These are phyloP conservation scores for Epizoanthus illoricatus DNA, from an alignment of 92 coral and sea anemone genomes.

Conservation along the genomic window DNA sequence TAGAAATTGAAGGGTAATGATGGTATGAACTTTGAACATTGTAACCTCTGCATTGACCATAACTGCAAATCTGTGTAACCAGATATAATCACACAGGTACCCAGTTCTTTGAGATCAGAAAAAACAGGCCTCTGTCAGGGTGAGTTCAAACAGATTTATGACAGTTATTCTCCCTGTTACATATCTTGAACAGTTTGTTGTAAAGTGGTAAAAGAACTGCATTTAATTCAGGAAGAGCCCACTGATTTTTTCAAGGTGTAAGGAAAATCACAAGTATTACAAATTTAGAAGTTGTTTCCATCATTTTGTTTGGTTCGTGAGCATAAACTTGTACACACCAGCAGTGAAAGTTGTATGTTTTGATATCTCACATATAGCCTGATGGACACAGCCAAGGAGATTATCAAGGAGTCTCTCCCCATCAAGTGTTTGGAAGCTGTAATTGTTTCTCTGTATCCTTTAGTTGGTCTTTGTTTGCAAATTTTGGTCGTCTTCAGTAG, in stretches of 20 bases:
- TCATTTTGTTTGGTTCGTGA: too few species aligned
- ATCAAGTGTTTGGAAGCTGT: conserved; percentile 98
- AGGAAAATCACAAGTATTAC: too few species aligned
- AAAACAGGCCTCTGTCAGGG: conserved; percentile 93
- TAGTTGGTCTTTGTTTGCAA: neutral
- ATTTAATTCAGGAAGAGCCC: too few species aligned
- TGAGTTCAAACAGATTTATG: conserved; percentile 22
- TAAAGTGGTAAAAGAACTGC: too few species aligned
- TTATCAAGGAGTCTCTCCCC: conserved; percentile 91
- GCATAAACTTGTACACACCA: too few species aligned
- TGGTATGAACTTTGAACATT: too few species aligned
- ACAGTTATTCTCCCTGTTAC: neutral
- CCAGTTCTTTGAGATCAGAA: conserved; percentile 93
- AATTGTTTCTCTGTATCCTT: conserved; percentile 84
- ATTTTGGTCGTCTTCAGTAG: neutral
- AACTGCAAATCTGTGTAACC: conserved; percentile 9
- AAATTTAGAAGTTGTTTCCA: too few species aligned
- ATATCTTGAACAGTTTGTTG: too few species aligned
- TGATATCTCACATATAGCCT: conserved; percentile 41
- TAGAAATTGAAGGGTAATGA: too few species aligned
- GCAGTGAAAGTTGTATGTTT: neutral
- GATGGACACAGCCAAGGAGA: conserved; percentile 98
- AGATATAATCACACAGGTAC: conserved; percentile 99
- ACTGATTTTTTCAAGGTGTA: too few species aligned
- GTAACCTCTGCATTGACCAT: neutral